Evolutionary conservation across 2,888 invertebrate species (phyloP), one percentile per base, ranked within the genome.

Genomic region (Callosobruchus maculatus): DNA sequence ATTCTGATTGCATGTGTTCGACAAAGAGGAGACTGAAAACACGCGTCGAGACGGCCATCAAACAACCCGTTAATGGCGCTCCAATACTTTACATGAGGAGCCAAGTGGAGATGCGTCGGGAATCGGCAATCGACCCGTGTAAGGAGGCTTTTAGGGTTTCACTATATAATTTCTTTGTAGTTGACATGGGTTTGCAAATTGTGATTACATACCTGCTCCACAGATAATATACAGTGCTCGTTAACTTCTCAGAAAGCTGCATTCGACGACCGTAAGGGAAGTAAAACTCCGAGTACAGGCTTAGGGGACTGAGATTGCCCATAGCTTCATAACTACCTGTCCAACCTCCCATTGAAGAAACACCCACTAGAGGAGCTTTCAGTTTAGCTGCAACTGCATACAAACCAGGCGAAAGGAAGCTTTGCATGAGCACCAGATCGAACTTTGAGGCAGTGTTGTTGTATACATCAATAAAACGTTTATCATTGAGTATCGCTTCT

Each of bases 161-260:
- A 26, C 7, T 26, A 2, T 4, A 7, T 26, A 26, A 4, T 26
- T 26, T 26, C 3, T 26, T 2, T 26, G 26, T 7, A 4, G 7
- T 7, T 26, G 7, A 7, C 26, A 26, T 26, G 7, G 2, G 7
- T 26, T 4, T 26, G 26, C 26, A 26, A 26, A 26, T 26, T 26
- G 26, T 2, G 26, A 26, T 26, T 49, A 49, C 68, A 22, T 77
- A 77, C 71, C 82, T 77, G 26, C 2, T 74, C 80, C 81, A 82
- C 20, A 85, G n/a, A 67, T 81, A 80, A 74, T 83, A 84, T 2
- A 80, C 71, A 4, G 80, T 79, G 73, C 81, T 84, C 72, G 78
- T 79, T 1, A 83, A 72, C 71, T 84, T 77, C 77, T 88, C 85
- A 49, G 88, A 88, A 67, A 87, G 82, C 20, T 84, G 88, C 75